These are phyloP conservation scores for Drosophila anceps DNA, from an alignment of 2,888 invertebrate species.

Conservation along the genomic window DNA sequence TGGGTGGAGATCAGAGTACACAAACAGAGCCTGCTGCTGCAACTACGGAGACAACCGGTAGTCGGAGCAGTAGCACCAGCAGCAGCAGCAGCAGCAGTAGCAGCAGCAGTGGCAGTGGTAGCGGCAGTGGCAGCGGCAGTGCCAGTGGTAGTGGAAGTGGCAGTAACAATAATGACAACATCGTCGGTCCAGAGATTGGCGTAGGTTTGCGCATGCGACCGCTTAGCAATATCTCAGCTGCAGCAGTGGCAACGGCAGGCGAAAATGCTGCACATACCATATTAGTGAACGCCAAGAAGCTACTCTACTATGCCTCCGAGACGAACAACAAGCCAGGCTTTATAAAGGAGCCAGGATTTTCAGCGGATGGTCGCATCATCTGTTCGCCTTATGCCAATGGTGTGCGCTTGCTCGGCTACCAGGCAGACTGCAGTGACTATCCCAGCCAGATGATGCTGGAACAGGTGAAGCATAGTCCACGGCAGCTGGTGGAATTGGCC, in stretches of 20 bases:
- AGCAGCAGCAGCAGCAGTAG: slow-evolving; percentile 55
- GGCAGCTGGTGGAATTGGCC: slow-evolving; percentile 88
- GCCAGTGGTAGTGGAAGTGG: slow-evolving; percentile 46
- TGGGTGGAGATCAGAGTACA: slow-evolving; percentile 13
- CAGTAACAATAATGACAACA: slow-evolving; percentile 40
- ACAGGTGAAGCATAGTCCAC: slow-evolving; percentile 84
- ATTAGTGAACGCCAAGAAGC: slow-evolving; percentile 89
- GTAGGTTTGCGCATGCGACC: slow-evolving; percentile 62
- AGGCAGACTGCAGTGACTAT: slow-evolving; percentile 91
- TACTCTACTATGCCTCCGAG: slow-evolving; percentile 94
- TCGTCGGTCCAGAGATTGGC: slow-evolving; percentile 47
- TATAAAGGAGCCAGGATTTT: slow-evolving; percentile 97
- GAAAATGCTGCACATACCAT: slow-evolving; percentile 62
- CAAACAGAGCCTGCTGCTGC: slow-evolving; percentile 28
- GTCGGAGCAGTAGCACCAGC: slow-evolving; percentile 45
- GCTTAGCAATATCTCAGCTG: slow-evolving; percentile 26
- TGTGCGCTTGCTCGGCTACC: slow-evolving; percentile 93
- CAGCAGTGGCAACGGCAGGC: slow-evolving; percentile 12
- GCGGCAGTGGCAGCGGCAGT: slow-evolving; percentile 30
- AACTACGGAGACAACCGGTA: slow-evolving; percentile 8
- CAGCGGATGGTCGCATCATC: slow-evolving; percentile 94
- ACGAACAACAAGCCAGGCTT: slow-evolving; percentile 95
- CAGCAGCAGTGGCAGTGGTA: not conserved
- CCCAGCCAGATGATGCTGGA: slow-evolving; percentile 85
- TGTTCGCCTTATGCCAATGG: slow-evolving; percentile 96